phyloP scores from a whole-genome alignment of 37 sponge, comb jelly and placozoan genomes.

The Tethya wilhelma region DNA sequence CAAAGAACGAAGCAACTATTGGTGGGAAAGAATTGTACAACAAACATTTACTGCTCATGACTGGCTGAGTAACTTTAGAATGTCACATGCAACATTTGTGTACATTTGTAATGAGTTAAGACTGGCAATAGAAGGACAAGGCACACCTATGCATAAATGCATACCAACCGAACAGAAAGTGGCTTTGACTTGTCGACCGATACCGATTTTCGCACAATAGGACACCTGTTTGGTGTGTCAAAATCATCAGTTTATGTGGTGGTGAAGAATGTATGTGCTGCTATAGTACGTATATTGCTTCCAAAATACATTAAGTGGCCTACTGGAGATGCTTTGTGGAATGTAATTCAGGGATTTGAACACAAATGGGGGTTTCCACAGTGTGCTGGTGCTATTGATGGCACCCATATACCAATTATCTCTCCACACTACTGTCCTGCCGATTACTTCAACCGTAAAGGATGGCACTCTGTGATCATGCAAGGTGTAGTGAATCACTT shows the following conservation, averaged over 20 bases:
- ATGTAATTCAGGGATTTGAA: slow-evolving; percentile 40
- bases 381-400: slow-evolving; percentile 37
- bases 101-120: slow-evolving; percentile 23
- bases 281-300: slow-evolving; percentile 31
- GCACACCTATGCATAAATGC: slow-evolving; percentile 14
- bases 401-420: slow-evolving; percentile 36
- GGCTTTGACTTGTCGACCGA: slow-evolving; percentile 40
- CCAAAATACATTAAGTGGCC: slow-evolving; percentile 40
- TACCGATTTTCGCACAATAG: slow-evolving; percentile 54
- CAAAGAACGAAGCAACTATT: slow-evolving; percentile 1
- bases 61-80: slow-evolving; percentile 34
- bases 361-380: slow-evolving; percentile 37
- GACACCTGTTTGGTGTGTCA: slow-evolving; percentile 53
- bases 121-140: slow-evolving; percentile 1
- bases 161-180: slow-evolving; percentile 11
- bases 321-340: slow-evolving; percentile 28
- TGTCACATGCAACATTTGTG: slow-evolving; percentile 18
- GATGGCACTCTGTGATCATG: no score
- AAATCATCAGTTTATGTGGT: slow-evolving; percentile 32
- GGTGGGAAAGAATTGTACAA: slow-evolving; percentile 40
- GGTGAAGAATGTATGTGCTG: slow-evolving; percentile 46
- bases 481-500: no score
- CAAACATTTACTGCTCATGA: slow-evolving; percentile 7
- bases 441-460: no score
- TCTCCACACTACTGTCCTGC: slow-evolving; percentile 22